Evolutionary conservation across 2,113 vertebrate genomes (phyloP), one percentile per base, ranked within the genome.

Genomic region (Clupea harengus): DNA sequence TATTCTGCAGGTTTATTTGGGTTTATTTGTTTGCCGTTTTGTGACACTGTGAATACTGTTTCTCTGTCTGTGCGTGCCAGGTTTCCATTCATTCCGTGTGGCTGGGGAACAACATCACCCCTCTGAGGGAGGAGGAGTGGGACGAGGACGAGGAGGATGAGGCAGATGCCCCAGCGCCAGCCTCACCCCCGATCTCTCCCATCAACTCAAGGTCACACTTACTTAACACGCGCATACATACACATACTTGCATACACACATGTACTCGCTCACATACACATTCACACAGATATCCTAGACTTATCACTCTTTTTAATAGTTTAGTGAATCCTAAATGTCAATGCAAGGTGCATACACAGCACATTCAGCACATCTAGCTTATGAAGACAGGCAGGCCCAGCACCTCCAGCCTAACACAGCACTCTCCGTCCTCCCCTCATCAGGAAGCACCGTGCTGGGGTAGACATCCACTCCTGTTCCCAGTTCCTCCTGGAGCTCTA

Each of bases 381-480:
- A 39, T 39, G 39, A 39, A 60, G 54, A 60, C 20, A 6, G 18
- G 18, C 18, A 39, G 39, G 50, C 15, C 20, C 80, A 45, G 54
- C 81, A 49, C 47, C 64, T 85, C 18, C 83, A 84, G 10, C 15
- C 45, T 80, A n/a, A 47, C 57, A 17, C 50, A 60, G 32, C 60
- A 32, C 49, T 20, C 44, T 0, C 0, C 60, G 52, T 32, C 32
- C 13, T 88, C 11, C 18, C 45, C 67, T 11, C 88, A 91, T 60
- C 91, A 99, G 98, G 94, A 99, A 99, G 52, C 98, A 99, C 87
- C 96, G 98, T 44, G 98, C 98, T 46, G 98, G 98, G 0, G 98
- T 99, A n/a, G 98, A 99, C 86, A 98, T 99, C 89, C 98, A 99
- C 91, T 99, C 98, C 39, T 99, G 98, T 87, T 99, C 98, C 25